A percentile compares a stretch with the other conserved stretches of the same genome.
phyloP scores from a whole-genome alignment of 2,797 vertebrate species.

The Protonibea diacanthus region DNA sequence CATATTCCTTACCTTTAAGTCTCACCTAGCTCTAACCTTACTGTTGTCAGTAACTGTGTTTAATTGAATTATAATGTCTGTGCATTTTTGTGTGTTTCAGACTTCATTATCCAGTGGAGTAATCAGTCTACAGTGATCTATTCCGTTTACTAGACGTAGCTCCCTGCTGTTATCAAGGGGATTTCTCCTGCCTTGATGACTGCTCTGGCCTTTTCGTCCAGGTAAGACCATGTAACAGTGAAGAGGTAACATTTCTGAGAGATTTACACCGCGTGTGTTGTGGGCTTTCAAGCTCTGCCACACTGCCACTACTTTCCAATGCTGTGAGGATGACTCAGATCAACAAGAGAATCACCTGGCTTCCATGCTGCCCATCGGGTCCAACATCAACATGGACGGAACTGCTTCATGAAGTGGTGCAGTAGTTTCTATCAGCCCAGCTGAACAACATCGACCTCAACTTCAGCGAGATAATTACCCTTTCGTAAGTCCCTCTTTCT shows the following conservation, averaged over 20 bases:
- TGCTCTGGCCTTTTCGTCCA: neutral
- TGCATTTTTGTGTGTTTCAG: constrained; percentile 12
- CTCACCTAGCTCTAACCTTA: neutral
- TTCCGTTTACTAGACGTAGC: neutral
- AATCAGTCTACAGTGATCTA: neutral
- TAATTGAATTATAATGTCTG: neutral
- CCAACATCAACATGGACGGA: constrained; percentile 11
- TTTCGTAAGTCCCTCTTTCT: constrained; percentile 4
- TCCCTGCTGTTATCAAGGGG: neutral
- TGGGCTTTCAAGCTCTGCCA: constrained; percentile 10
- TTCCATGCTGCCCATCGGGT: constrained; percentile 21
- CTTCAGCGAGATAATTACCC: neutral
- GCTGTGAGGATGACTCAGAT: constrained; percentile 8
- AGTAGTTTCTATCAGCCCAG: constrained; percentile 10
- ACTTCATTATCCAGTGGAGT: neutral
- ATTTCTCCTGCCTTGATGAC: constrained; percentile 2
- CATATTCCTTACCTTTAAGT: too few relatives aligned
- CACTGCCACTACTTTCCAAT: neutral
- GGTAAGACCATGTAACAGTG: neutral
- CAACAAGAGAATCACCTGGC: neutral
- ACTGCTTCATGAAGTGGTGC: constrained; percentile 15
- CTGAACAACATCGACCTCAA: neutral
- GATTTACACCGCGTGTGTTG: neutral
- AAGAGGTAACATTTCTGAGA: too few relatives aligned
- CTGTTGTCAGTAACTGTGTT: neutral